Base-by-base conservation (phyloP, 2,888 invertebrate species). In the Pachydiplax longipennis region DNA sequence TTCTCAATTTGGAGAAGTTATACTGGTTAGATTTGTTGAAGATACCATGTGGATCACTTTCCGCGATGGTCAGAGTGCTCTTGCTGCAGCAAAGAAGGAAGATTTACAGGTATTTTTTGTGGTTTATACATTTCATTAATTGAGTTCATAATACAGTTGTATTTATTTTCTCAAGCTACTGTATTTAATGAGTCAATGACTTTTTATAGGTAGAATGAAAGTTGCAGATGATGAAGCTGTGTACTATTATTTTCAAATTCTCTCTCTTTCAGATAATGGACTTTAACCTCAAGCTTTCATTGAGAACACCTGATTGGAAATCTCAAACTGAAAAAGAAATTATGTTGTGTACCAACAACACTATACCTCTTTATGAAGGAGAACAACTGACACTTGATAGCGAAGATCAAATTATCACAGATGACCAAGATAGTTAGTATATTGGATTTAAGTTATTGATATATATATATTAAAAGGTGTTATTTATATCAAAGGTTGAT, bases 1-100 rank as follows among this genome's bases (percentile, higher is more conserved):
- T 91, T 96, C 97, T 0, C 97, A 97, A 92, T 96, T 97, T 92
- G 99, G 99, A 10, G 98, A 98, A 94, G 97, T 98, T 0, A 97
- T 98, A 87, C 95, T 99, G 82, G 98, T 99, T 6, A 96, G 99
- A 92, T 99, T 99, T 94, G 97, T 98, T 25, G 98, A 97, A 40
- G 97, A 96, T 91, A 97, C 97, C 25, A 96, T 99, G 95, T 98
- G 98, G 96, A 96, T 99, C 44, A 98, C 99, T 13, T 99, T 99
- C 93, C 96, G 97, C 92, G 97, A 98, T 93, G 98, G 99, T 0
- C 97, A 97, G 93, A 96, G 97, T 92, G 99, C 99, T 5, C 94
- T 99, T 37, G 96, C 96, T 91, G 97, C 97, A 1, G 94, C 94
- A 0, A 94, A 94, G 53, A 94, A 94, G 91, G 94, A 94, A 90